Conservation (phyloP, 92 coral and sea anemone genomes). For the Zoanthus gigantus region DNA sequence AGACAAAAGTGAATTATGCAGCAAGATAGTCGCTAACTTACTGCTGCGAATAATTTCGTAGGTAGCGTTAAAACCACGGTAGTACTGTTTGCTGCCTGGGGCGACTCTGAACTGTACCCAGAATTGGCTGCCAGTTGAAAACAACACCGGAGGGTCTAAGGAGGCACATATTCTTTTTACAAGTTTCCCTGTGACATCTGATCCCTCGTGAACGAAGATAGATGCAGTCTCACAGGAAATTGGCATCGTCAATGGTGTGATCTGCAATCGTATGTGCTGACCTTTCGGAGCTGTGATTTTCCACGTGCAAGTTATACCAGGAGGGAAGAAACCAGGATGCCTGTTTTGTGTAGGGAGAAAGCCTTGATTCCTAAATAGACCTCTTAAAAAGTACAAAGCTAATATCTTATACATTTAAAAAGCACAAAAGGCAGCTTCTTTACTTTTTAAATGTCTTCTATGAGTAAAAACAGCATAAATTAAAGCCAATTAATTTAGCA, state of each 20-base stretch:
- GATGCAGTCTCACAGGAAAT: conserved; percentile 6
- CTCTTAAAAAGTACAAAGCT: too few relatives aligned
- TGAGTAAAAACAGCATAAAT: too few relatives aligned
- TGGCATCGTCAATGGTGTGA: conserved; percentile 9
- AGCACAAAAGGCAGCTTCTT: too few relatives aligned
- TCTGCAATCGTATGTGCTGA: conserved; percentile 27
- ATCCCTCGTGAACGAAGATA: conserved; percentile 31
- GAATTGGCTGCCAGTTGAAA: conserved; percentile 24
- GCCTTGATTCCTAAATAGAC: too few relatives aligned
- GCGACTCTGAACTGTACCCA: conserved; percentile 36
- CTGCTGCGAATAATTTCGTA: conserved; percentile 24
- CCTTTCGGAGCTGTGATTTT: conserved; percentile 32
- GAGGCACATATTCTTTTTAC: conserved; percentile 12
- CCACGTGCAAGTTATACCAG: conserved; percentile 33
- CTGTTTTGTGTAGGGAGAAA: background rate
- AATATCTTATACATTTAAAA: too few relatives aligned
- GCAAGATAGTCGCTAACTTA: background rate
- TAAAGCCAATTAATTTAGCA: too few relatives aligned
- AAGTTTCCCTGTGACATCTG: conserved; percentile 24
- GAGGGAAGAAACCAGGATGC: conserved; percentile 30
- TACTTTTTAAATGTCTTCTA: too few relatives aligned
- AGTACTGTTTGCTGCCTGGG: background rate
- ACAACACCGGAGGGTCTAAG: conserved; percentile 19
- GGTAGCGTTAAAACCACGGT: conserved; percentile 19
- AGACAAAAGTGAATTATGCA: too few relatives aligned